phyloP scores from a whole-genome alignment of 1,140 invertebrate genomes.

The Drosophila leontia region DNA sequence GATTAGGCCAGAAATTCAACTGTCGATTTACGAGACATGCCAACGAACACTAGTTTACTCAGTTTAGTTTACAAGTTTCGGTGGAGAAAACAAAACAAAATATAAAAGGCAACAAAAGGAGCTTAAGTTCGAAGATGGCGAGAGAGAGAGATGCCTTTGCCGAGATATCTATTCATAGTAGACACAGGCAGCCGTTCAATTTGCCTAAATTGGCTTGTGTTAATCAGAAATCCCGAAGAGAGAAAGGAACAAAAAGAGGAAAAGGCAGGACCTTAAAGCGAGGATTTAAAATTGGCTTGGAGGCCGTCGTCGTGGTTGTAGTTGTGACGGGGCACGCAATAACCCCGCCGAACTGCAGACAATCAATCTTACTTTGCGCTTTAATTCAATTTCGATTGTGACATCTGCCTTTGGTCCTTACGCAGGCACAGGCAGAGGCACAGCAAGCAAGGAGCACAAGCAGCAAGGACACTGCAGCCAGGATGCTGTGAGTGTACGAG shows the following conservation, averaged over 20 bases:
- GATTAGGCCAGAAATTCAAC: conserved; percentile 70
- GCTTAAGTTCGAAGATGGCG: conserved; percentile 16
- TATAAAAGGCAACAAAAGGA: conserved; percentile 45
- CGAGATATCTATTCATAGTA: conserved; percentile 31
- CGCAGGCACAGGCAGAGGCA: conserved; percentile 27
- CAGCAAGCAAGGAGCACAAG: conserved; percentile 15
- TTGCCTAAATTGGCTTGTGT: conserved; percentile 78
- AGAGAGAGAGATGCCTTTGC: conserved; percentile 35
- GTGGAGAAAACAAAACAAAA: conserved; percentile 46
- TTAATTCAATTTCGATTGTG: conserved; percentile 84
- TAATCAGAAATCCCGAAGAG: conserved; percentile 50
- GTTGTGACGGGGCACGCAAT: conserved; percentile 66
- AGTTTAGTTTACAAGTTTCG: conserved; percentile 46
- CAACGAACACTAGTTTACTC: conserved; percentile 58
- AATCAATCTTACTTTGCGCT: conserved; percentile 84
- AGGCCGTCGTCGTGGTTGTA: conserved; percentile 4
- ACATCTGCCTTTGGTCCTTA: conserved; percentile 79
- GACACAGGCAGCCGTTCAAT: conserved; percentile 62
- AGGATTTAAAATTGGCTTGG: conserved; percentile 36
- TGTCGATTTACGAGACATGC: conserved; percentile 64
- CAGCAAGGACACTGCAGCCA: conserved; percentile 53
- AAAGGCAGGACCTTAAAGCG: conserved; percentile 58
- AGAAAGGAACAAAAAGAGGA: conserved; percentile 5
- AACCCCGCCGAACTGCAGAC: conserved; percentile 80
- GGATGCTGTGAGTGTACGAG: conserved; percentile 12